Evolutionary conservation across 2,113 vertebrate species (phyloP), one percentile per base, ranked within the genome.

Genomic region (Mesitornis unicolor): DNA sequence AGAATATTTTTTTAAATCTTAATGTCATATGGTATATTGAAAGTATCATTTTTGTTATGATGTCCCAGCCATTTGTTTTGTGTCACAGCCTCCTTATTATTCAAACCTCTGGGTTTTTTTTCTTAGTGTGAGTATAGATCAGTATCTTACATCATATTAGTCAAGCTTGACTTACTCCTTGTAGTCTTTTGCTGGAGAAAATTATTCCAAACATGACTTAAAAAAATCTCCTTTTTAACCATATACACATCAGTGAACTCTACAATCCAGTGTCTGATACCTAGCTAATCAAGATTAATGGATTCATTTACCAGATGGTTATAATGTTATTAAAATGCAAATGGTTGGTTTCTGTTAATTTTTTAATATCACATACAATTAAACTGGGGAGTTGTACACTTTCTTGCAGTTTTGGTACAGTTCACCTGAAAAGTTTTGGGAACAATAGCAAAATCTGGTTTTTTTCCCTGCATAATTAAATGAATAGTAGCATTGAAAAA

Each of bases 241-340:
- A 61, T 79, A 73, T 91, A 98, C 95, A 98, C 97, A 98, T 98
- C 95, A 94, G 47, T 97, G 98, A 98, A 98, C 85, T 93, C 93
- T 96, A 97, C 95, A 97, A 98, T 97, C 98, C 98, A 98, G 73
- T 97, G 74, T 93, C 97, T 97, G 96, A 98, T 98, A 98, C 90
- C 81, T 97, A 98, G 97, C 97, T 99, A 99, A 99, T 99, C 98
- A 99, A 99, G 99, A 99, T 98, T 99, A 99, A 99, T 99, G 98
- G 98, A 98, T 98, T 98, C 45, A 98, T 99, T 99, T 99, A 98
- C 97, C 98, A 98, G 98, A 98, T 98, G 98, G 98, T 98, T 99
- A 99, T 98, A 98, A 98, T 98, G 98, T 98, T 98, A 99, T 99
- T 99, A 99, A 99, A 99, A 99, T 99, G 99, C 99, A 99, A 99